These are phyloP conservation scores for Tenthredo notha DNA, from an alignment of 2,888 invertebrate genomes.

Conservation along the genomic window DNA sequence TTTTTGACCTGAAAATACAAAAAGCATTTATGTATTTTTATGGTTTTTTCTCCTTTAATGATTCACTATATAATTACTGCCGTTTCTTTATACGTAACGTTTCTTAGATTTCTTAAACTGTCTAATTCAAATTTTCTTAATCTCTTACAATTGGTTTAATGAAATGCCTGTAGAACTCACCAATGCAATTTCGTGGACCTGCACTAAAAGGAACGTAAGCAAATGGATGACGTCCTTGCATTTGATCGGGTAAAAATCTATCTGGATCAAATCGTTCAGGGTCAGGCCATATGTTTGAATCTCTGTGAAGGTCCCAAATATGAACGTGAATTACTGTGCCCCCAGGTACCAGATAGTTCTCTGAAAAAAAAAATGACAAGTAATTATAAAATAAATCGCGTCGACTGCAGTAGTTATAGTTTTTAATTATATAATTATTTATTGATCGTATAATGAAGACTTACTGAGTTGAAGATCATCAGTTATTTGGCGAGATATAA, in stretches of 20 bases:
- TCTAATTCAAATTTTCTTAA: no score
- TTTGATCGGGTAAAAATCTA: slow-evolving; percentile 83
- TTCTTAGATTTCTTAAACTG: no score
- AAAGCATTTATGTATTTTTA: background rate
- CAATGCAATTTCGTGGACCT: slow-evolving; percentile 86
- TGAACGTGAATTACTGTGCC: slow-evolving; percentile 80
- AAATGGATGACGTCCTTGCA: slow-evolving; percentile 81
- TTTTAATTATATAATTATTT: background rate
- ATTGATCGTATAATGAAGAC: background rate
- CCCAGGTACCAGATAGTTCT: slow-evolving; percentile 79
- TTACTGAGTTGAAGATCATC: slow-evolving; percentile 78
- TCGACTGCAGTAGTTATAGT: no score
- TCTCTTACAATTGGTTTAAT: background rate
- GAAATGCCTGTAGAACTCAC: slow-evolving; percentile 71
- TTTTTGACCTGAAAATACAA: slow-evolving; percentile 62
- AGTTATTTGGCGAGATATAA: slow-evolving; percentile 82
- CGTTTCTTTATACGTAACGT: no score
- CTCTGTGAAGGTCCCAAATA: slow-evolving; percentile 84
- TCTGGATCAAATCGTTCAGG: slow-evolving; percentile 85
- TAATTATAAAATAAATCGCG: background rate
- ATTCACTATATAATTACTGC: background rate
- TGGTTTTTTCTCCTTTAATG: background rate
- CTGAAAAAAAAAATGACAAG: slow-evolving; percentile 76
- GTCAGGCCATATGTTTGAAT: slow-evolving; percentile 83
- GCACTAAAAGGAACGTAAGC: slow-evolving; percentile 86